A percentile compares a stretch with the other conserved stretches of the same genome.
Evolutionary conservation across 92 coral and sea anemone species (phyloP).

Genomic region (Ricordea florida): DNA sequence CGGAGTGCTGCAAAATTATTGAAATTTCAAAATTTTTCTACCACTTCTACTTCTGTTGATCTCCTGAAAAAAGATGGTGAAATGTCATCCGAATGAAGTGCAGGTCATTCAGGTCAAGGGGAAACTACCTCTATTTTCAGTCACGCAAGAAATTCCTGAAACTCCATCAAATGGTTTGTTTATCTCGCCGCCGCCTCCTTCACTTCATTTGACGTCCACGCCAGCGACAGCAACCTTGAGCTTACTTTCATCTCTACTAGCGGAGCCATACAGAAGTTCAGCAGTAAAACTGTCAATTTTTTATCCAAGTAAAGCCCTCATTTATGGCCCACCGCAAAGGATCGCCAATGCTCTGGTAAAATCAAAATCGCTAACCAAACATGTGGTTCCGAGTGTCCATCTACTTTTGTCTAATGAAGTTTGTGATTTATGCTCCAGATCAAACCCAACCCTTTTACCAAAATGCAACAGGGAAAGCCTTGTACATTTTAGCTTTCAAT

Average conservation of each 20-base stretch:
- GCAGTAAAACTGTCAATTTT: constrained; percentile 13
- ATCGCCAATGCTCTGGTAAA: constrained; percentile 46
- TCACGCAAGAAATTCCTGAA: not conserved
- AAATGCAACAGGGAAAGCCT: constrained; percentile 28
- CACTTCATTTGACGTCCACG: not conserved
- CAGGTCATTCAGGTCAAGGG: too few relatives aligned
- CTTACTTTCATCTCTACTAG: not conserved
- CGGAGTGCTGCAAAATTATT: constrained; percentile 39
- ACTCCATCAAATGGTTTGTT: not conserved
- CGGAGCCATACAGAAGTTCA: not conserved
- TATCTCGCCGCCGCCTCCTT: not conserved
- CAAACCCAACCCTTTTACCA: constrained; percentile 47
- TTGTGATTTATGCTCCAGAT: constrained; percentile 46
- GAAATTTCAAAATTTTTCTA: constrained; percentile 5
- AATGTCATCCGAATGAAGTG: not conserved
- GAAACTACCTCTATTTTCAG: not conserved
- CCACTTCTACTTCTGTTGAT: constrained; percentile 53
- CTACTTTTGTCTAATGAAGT: constrained; percentile 36
- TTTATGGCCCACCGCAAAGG: constrained; percentile 35
- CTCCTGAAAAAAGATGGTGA: not conserved
- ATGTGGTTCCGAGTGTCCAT: constrained; percentile 50
- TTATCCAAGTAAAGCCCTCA: constrained; percentile 39
- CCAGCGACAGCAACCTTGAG: not conserved
- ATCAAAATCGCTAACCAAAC: constrained; percentile 10
- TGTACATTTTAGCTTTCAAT: constrained; percentile 12